Percentiles rank a stretch among this genome's conserved stretches.
Conservation (phyloP, 2,797 vertebrate genomes). For the Sphaeramia orbicularis region DNA sequence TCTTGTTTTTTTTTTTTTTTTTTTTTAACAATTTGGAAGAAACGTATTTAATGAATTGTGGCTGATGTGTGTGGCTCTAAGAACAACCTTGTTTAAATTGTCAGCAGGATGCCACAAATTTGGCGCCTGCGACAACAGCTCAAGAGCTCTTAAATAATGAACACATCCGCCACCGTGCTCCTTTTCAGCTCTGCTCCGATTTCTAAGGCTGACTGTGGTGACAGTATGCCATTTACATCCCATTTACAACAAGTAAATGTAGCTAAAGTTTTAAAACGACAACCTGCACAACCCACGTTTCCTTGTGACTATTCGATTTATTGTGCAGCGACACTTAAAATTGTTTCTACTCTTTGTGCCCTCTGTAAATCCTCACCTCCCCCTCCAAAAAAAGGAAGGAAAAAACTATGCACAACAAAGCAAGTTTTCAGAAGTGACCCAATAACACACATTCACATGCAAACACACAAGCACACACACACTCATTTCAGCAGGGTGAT, state of each 20-base stretch:
- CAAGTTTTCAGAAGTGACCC: constrained; percentile 64
- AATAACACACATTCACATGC: constrained; percentile 48
- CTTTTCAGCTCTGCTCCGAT: constrained; percentile 21
- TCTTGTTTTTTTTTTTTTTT: no score
- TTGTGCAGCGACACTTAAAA: constrained; percentile 26
- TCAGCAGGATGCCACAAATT: constrained; percentile 26
- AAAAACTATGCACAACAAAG: constrained; percentile 53
- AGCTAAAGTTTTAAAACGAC: constrained; percentile 19
- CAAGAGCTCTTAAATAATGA: constrained; percentile 39
- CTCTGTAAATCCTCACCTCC: constrained; percentile 49
- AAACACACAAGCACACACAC: constrained; percentile 12
- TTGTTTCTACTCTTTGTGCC: constrained; percentile 10
- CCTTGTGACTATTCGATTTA: constrained; percentile 40
- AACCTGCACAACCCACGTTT: neutral
- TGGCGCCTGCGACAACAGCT: constrained; percentile 29
- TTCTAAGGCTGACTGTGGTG: constrained; percentile 7
- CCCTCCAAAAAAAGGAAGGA: constrained; percentile 12
- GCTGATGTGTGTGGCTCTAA: constrained; percentile 12
- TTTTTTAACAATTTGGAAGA: constrained; percentile 29
- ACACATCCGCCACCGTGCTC: constrained; percentile 36
- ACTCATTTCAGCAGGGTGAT: constrained; percentile 67
- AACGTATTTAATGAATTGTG: constrained; percentile 28
- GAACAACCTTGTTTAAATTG: constrained; percentile 29
- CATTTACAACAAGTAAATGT: constrained; percentile 17
- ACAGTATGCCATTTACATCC: constrained; percentile 21